Base-by-base conservation (phyloP, 2,797 vertebrate species). In the Manis crassicaudata region DNA sequence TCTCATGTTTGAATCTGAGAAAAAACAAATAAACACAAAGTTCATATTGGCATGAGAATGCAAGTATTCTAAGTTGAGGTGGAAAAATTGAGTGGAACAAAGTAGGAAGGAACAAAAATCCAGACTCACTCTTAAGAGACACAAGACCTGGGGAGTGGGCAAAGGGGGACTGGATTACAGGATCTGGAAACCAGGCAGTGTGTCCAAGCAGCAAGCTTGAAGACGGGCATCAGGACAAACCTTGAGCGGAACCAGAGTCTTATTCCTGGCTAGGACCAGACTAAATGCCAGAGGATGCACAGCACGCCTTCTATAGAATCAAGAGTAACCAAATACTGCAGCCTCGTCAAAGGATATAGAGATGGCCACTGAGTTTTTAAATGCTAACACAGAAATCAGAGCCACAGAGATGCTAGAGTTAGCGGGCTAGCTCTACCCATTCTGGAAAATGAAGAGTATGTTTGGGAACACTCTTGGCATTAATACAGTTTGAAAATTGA, bases 401-500 rank as follows among this genome's bases (percentile, higher is more conserved):
- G n/a, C 27, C 62, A 37, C 25, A 84, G 46, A 88, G 6, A 73
- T 50, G 56, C 14, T 68, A 25, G 25, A 65, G 10, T 50, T 60
- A 60, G 5, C 13, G 35, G 43, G 18, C 90, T 76, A 37, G 2
- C 79, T 65, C 50, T n/a, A 72, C 32, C 11, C 65, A 40, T 50
- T 46, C 32, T 94, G 88, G 23, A 79, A 77, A 76, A 52, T 67
- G 12, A 73, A 65, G 10, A 82, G 43, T 35, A 27, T 75, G 84
- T 52, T 86, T 62, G 27, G 25, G 13, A 6, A 50, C 11, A 54
- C 5, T 63, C 3, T 37, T 81, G n/a, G 25, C 50, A 82, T 84
- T 92, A 62, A 89, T 60, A 35, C 7, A 81, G 23, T 70, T 85
- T 83, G 29, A 88, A 89, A 91, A 77, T 40, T 95, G 18, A 25